Conservation (phyloP, 2,888 invertebrate genomes). For the Cryptus viduatorius region DNA sequence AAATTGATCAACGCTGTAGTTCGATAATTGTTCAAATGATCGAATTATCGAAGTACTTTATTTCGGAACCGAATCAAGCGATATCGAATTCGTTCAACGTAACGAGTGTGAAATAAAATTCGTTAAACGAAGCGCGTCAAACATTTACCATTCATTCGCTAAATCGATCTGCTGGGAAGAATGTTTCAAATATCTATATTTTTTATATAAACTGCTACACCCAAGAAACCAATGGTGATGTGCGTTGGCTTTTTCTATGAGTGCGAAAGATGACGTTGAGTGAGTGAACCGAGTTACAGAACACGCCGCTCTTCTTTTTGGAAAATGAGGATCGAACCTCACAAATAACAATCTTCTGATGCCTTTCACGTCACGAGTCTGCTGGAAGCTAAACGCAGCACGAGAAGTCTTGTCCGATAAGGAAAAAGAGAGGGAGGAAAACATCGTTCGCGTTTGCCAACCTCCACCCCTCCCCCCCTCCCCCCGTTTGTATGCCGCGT, state of each 20-base stretch:
- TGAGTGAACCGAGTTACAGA: slow-evolving; percentile 1
- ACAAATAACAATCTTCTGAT: slow-evolving; percentile 76
- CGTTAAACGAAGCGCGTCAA: too few relatives aligned
- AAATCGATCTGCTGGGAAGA: too few relatives aligned
- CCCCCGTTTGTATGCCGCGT: slow-evolving; percentile 16
- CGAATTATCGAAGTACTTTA: too few relatives aligned
- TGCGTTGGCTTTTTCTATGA: neutral
- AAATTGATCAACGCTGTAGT: too few relatives aligned
- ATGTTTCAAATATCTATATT: too few relatives aligned
- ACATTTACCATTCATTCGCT: too few relatives aligned
- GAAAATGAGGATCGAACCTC: slow-evolving; percentile 38
- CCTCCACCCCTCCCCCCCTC: neutral
- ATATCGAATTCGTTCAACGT: too few relatives aligned
- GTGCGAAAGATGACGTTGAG: neutral
- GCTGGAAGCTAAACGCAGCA: neutral
- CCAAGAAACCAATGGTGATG: too few relatives aligned
- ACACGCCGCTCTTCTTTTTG: slow-evolving; percentile 68
- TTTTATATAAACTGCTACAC: too few relatives aligned
- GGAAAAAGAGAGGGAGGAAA: slow-evolving; percentile 8
- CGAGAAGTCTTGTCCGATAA: slow-evolving; percentile 7
- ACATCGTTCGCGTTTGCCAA: slow-evolving; percentile 9
- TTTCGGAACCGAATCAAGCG: too few relatives aligned
- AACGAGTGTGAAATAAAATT: too few relatives aligned
- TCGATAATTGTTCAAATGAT: too few relatives aligned
- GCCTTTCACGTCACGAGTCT: slow-evolving; percentile 60